Percentiles rank a stretch among this genome's conserved stretches.
phyloP scores from a whole-genome alignment of 35 echinoderm and acorn worm genomes.

The Heliocidaris tuberculata region DNA sequence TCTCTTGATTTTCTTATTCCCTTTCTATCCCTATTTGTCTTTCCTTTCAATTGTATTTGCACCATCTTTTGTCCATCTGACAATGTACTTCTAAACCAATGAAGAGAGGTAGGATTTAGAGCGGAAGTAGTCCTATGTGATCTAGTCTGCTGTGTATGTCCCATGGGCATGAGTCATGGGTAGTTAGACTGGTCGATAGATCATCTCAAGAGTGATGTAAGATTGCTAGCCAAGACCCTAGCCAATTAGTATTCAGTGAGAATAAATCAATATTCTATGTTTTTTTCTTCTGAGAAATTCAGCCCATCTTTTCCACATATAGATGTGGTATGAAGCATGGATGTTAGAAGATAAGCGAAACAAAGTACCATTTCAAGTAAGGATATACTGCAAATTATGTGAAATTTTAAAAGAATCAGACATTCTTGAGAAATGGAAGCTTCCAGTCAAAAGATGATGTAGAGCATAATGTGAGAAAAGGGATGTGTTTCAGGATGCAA shows the following conservation, averaged over 20 bases:
- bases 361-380: no score
- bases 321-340: background rate
- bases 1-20: background rate
- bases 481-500: no score
- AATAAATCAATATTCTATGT: background rate
- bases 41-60: no score
- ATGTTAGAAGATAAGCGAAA: no score
- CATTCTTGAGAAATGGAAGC: background rate
- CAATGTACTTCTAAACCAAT: background rate
- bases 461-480: no score
- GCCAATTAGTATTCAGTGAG: background rate
- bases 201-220: background rate
- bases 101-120: background rate
- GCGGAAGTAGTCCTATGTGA: background rate
- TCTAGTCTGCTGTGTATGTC: background rate
- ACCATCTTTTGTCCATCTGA: background rate
- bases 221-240: background rate
- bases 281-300: background rate
- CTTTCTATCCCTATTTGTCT: background rate
- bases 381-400: no score
- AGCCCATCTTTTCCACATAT: background rate
- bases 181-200: background rate
- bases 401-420: background rate
- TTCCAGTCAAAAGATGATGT: background rate
- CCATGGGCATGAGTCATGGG: background rate